Evolutionary conservation across 2,113 vertebrate genomes (phyloP).

Genomic region (Spheniscus mendiculus): DNA sequence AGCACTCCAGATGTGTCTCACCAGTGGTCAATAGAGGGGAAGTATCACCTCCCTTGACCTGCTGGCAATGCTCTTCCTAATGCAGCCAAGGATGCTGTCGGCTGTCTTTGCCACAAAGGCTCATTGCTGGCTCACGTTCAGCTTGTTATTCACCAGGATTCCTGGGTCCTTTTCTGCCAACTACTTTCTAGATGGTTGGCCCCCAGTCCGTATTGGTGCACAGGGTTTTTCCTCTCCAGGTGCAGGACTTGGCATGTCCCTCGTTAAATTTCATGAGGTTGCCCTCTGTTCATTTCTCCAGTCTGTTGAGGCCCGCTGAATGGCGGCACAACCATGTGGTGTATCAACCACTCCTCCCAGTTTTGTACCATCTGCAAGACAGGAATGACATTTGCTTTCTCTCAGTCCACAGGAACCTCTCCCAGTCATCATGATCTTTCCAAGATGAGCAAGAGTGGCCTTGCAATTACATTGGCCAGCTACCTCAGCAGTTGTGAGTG

Average conservation of each 20-base stretch:
- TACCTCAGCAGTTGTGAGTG: background rate
- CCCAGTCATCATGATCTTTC: background rate
- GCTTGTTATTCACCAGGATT: background rate
- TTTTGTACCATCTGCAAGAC: background rate
- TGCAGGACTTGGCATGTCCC: background rate
- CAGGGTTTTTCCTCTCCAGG: background rate
- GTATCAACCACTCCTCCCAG: background rate
- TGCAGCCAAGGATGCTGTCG: background rate
- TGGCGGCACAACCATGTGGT: background rate
- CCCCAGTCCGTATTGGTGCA: background rate
- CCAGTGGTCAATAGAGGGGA: background rate
- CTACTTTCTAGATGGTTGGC: background rate
- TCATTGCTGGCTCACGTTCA: background rate
- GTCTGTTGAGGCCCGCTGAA: background rate
- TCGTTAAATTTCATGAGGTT: background rate
- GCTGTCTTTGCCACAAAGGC: background rate
- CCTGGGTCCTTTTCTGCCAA: background rate
- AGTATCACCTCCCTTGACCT: rapidly evolving
- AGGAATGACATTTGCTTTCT: background rate
- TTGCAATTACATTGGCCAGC: background rate
- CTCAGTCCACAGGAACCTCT: background rate
- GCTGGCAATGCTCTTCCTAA: background rate
- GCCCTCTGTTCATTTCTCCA: background rate
- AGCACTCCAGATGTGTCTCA: background rate
- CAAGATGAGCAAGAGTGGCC: background rate